Evolutionary conservation across 1,140 invertebrate species (phyloP).

Genomic region (Bicyclus anynana): DNA sequence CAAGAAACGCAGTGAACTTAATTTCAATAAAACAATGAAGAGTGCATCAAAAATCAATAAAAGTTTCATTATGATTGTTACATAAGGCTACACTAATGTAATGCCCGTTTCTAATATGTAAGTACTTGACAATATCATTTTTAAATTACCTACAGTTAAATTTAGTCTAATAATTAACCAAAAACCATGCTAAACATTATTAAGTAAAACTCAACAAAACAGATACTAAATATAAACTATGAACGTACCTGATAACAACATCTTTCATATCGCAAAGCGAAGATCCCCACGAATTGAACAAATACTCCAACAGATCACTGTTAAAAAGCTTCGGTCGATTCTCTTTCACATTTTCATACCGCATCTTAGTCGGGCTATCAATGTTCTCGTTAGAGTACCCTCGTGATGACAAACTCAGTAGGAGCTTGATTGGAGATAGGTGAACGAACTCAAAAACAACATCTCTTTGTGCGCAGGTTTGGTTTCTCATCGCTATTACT

Average conservation of each 20-base stretch:
- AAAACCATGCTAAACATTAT: too few species aligned
- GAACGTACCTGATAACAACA: conserved; percentile 79
- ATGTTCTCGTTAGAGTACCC: conserved; percentile 73
- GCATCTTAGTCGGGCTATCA: conserved; percentile 55
- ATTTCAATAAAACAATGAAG: too few species aligned
- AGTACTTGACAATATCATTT: too few species aligned
- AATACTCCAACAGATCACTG: conserved; percentile 76
- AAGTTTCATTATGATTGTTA: too few species aligned
- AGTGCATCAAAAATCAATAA: too few species aligned
- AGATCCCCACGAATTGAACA: conserved; percentile 80
- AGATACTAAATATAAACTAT: too few species aligned
- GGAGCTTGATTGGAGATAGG: conserved; percentile 82
- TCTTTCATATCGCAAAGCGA: conserved; percentile 81
- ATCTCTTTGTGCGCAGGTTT: conserved; percentile 51
- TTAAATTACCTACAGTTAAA: too few species aligned
- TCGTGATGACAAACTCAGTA: conserved; percentile 83
- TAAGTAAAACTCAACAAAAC: too few species aligned
- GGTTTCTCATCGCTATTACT: conserved; percentile 65
- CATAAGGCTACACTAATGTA: too few species aligned
- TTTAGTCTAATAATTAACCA: too few species aligned
- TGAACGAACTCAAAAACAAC: conserved; percentile 82
- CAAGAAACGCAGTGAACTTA: too few species aligned
- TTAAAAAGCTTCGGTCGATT: conserved; percentile 73
- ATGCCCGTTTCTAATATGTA: too few species aligned
- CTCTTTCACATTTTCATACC: conserved; percentile 72